Evolutionary conservation across 2,797 vertebrate genomes (phyloP).

Genomic region (Pyrrhura leucotis): DNA sequence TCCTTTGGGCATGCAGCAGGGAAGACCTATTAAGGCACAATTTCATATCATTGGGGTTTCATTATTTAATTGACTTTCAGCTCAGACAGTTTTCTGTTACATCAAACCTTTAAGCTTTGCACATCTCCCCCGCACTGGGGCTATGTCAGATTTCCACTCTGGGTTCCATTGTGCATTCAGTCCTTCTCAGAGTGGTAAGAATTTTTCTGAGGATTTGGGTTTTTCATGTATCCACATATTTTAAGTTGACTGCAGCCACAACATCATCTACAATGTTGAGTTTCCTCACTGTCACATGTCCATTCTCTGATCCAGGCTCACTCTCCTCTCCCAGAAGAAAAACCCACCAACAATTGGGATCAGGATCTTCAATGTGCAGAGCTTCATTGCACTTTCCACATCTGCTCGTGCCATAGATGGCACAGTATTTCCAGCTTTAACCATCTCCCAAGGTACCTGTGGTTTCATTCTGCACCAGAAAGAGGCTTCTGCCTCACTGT

Average conservation of each 20-base stretch:
- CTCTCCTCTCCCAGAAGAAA: neutral
- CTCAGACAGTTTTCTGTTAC: neutral
- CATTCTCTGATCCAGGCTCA: neutral
- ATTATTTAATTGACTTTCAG: neutral
- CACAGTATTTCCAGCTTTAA: neutral
- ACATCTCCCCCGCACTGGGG: neutral
- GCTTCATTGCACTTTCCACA: neutral
- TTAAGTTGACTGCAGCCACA: neutral
- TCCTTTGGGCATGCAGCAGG: neutral
- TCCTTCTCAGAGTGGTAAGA: neutral
- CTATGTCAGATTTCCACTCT: neutral
- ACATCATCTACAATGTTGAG: neutral
- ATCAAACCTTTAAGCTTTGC: neutral
- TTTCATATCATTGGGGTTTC: neutral
- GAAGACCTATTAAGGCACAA: neutral
- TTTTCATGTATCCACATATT: neutral
- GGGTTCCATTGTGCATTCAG: fast-evolving
- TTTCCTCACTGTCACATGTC: neutral
- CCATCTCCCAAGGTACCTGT: neutral
- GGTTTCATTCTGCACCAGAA: neutral
- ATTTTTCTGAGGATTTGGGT: neutral
- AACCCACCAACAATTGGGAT: neutral
- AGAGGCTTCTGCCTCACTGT: neutral
- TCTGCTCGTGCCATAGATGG: neutral
- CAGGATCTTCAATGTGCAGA: neutral